Evolutionary conservation across 2,797 vertebrate species (phyloP).

Genomic region (Rhinatrema bivittatum): DNA sequence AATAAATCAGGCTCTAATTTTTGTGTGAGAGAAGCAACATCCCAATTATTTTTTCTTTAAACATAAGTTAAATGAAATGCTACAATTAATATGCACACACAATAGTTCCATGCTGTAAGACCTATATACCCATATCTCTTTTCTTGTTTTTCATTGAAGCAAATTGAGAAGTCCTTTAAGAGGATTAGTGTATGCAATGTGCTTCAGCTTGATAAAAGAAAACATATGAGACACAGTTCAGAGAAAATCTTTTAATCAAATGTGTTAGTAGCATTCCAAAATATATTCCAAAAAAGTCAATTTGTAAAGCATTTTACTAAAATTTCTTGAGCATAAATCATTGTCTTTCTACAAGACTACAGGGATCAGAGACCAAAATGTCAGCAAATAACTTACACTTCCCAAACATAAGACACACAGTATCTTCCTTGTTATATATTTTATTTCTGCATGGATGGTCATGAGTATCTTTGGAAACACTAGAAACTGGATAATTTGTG

Average conservation of each 20-base stretch:
- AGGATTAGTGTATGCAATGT: slow-evolving; percentile 33
- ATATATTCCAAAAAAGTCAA: slow-evolving; percentile 47
- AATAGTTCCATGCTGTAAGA: slow-evolving; percentile 27
- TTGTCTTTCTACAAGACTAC: slow-evolving; percentile 43
- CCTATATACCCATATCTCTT: slow-evolving; percentile 11
- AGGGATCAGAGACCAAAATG: slow-evolving; percentile 52
- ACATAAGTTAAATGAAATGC: slow-evolving; percentile 44
- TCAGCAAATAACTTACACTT: slow-evolving; percentile 57
- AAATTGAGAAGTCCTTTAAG: slow-evolving; percentile 28
- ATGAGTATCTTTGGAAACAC: slow-evolving; percentile 49
- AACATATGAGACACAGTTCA: slow-evolving; percentile 29
- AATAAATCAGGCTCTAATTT: too few species aligned
- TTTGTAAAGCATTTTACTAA: slow-evolving; percentile 43
- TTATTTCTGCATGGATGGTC: slow-evolving; percentile 53
- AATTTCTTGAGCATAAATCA: slow-evolving; percentile 43
- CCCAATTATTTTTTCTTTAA: slow-evolving; percentile 32
- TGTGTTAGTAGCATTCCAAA: slow-evolving; percentile 39
- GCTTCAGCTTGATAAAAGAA: slow-evolving; percentile 40
- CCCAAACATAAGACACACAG: slow-evolving; percentile 49
- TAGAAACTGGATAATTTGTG: slow-evolving; percentile 38
- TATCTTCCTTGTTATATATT: slow-evolving; percentile 60
- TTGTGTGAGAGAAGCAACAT: slow-evolving; percentile 19
- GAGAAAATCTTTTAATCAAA: slow-evolving; percentile 41
- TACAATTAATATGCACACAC: slow-evolving; percentile 43
- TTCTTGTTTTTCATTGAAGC: slow-evolving; percentile 35